Base-by-base conservation (phyloP, 2,797 vertebrate species). In the Echiichthys vipera region DNA sequence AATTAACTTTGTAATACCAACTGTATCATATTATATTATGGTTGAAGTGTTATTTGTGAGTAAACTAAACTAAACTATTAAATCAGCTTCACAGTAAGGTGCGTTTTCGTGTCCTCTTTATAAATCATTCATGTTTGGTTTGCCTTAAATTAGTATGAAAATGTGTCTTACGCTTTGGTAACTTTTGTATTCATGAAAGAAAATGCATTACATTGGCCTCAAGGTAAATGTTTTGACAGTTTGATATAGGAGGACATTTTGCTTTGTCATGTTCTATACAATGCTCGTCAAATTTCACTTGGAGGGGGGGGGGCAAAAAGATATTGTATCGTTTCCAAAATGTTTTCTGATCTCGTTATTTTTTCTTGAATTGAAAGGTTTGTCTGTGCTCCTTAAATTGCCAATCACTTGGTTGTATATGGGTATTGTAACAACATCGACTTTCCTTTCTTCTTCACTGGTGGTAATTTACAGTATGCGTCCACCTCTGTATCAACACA, bases 181-280 rank as follows among this genome's bases (percentile, higher is more conserved):
- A 17, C 15, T 46, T 79, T 70, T 61, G 34, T 42, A 77, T 71
- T 71, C 36, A 55, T 74, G 43, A 49, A 47, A 76, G n/a, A 74
- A 61, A 30, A 66, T 12, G 30, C n/a, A 54, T 55, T 47, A 3
- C 22, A 15, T 11, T 59, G 32, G 29, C 76, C 58, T 54, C 5
- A 15, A 67, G 73, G 39, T 71, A 63, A 63, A 78, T 58, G 39
- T 72, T 36, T 3, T 58, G 72, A 70, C 54, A 56, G 27, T 72
- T 73, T 65, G 32, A 67, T 62, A 7, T 5, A 34, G 13, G 25
- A 64, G 39, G 6, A 57, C 27, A 71, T 10, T 12, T 13, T 46
- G 5, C 57, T 72, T 25, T 58, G 27, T 58, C n/a, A 53, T 56
- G 27, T 46, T 58, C 30, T 11, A 14, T 24, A 62, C 39, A 8